phyloP scores from a whole-genome alignment of 2,113 vertebrate species.

The Sigmodon hispidus region DNA sequence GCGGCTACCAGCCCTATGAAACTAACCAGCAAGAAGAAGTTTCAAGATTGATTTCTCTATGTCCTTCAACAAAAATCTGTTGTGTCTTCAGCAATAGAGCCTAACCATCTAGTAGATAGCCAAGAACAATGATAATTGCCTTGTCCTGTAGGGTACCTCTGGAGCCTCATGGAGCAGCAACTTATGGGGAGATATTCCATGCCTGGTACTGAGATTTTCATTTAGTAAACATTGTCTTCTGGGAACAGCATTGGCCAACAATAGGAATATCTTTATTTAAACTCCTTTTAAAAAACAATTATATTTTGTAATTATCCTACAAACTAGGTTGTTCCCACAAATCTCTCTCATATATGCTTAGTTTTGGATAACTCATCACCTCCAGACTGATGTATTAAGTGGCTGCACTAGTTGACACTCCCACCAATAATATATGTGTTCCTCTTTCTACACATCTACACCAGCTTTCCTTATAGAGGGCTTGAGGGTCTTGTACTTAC shows the following conservation, averaged over 20 bases:
- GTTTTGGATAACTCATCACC: no score
- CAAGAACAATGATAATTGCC: background rate
- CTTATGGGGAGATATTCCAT: background rate
- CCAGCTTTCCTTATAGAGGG: no score
- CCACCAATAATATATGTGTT: no score
- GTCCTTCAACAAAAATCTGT: background rate
- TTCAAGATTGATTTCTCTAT: background rate
- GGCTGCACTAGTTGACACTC: no score
- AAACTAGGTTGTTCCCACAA: background rate
- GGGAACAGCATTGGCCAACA: background rate
- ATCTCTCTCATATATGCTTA: background rate
- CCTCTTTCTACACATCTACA: background rate
- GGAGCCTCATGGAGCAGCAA: background rate
- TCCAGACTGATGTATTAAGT: background rate
- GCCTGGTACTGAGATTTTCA: background rate
- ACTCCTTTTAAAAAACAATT: background rate
- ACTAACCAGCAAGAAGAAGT: background rate
- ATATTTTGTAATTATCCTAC: background rate
- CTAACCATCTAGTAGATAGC: background rate
- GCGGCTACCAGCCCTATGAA: background rate
- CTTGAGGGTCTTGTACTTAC: no score
- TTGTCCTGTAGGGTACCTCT: background rate
- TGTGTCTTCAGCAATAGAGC: background rate
- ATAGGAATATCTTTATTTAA: background rate
- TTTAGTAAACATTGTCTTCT: background rate